Evolutionary conservation across 1,140 invertebrate genomes (phyloP), one percentile per base, ranked within the genome.

Genomic region (Melipona quadrifasciata): DNA sequence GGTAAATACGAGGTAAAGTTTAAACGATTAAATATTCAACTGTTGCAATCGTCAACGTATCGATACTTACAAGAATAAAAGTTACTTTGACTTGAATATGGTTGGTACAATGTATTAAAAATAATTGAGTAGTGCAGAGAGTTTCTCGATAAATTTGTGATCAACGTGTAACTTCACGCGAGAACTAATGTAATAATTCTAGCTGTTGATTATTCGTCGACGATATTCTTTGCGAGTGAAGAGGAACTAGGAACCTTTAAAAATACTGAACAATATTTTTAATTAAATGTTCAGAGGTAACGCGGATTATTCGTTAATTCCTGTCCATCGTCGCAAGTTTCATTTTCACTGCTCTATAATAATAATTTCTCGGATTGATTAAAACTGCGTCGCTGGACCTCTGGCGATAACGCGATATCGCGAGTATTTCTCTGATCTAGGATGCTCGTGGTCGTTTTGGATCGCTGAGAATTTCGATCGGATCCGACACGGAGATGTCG

Each of bases 401-500:
- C 58, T 82, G 47, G 31, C 73, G 39, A 47, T 47, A 47, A 68
- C 72, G 14, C 53, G 1, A 12, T 19, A 24, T 21, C 47, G n/a
- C 27, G 24, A 12, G 19, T 76, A 1, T 58, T 71, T 11, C 14
- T 10, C 6, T 8, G 39, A 70, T 73, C 34, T 74, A 82, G 53
- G 6, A 34, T 47, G 14, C 14, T 39, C 57, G 57, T 58, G n/a
- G n/a, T 65, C 39, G 34, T 51, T 21, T 61, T 31, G 11, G 19
- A 47, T 51, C 27, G 10, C 17, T 17, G 39, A 39, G 19, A 61
- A 86, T 77, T 72, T 73, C 51, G 39, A 55, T 79, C 74, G 51
- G 53, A 87, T 68, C 21, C 39, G 39, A 47, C 39, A 76, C 79
- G 65, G 58, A 89, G 77, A 31, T 31, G 51, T 87, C 70, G 68